These are phyloP conservation scores for Carollia perspicillata DNA, from an alignment of 2,113 vertebrate species.

Conservation along the genomic window DNA sequence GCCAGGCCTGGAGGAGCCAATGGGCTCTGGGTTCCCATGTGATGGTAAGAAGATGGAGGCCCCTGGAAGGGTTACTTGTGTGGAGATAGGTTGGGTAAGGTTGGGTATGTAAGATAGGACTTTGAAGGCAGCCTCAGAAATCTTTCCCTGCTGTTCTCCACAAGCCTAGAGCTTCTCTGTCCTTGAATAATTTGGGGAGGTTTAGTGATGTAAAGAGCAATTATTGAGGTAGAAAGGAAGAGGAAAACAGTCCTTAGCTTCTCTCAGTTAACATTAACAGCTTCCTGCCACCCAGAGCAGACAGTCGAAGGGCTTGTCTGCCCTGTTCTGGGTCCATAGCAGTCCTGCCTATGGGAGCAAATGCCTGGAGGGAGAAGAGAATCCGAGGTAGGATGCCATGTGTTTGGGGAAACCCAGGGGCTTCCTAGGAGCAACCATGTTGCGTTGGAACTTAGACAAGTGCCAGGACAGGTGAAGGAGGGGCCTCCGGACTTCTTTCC, in stretches of 20 bases:
- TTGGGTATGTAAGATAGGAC: neutral
- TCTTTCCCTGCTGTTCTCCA: neutral
- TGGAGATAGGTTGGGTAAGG: neutral
- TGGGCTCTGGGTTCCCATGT: neutral
- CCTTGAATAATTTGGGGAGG: constrained; percentile 18
- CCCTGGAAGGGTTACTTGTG: neutral
- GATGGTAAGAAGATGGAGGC: neutral
- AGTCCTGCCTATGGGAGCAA: neutral
- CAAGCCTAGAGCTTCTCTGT: neutral
- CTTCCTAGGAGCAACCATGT: neutral
- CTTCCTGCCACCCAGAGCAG: neutral
- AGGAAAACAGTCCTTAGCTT: neutral
- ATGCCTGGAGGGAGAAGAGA: neutral
- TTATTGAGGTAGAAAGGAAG: neutral
- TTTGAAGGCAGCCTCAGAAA: neutral
- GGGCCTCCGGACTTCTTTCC: neutral
- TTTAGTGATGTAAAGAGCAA: neutral
- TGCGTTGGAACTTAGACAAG: neutral
- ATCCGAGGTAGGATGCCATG: neutral
- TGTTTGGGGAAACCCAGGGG: neutral
- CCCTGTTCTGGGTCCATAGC: neutral
- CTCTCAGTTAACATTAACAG: neutral
- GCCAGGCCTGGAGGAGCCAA: neutral
- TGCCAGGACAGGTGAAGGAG: neutral
- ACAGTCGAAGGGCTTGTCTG: neutral